Evolutionary conservation across 2,888 invertebrate species (phyloP).

Genomic region (Folsomia manolachei): DNA sequence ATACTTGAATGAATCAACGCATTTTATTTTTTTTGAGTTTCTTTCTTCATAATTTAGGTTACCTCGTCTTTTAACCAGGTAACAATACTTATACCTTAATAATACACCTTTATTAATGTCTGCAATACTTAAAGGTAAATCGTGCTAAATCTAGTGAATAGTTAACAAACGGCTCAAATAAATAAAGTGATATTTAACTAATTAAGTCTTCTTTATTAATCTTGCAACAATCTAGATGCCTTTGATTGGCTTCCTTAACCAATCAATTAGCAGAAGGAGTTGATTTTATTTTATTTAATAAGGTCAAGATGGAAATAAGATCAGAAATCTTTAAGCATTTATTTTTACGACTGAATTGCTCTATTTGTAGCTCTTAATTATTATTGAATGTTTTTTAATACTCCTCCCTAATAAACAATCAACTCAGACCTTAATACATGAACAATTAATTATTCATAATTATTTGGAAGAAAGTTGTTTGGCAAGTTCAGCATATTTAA

Average conservation of each 20-base stretch:
- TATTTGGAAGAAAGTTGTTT: conserved; percentile 97
- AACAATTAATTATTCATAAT: conserved; percentile 17
- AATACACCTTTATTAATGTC: neutral
- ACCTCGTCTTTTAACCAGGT: neutral
- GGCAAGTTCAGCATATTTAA: conserved; percentile 96
- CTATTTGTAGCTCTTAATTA: too few species aligned
- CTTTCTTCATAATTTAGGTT: neutral
- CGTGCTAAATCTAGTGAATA: neutral
- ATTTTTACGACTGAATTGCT: too few species aligned
- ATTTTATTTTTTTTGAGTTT: neutral
- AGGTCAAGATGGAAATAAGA: neutral
- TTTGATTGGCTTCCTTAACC: neutral
- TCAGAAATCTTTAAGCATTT: too few species aligned
- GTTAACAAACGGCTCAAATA: neutral
- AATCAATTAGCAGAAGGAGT: neutral
- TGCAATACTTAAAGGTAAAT: neutral
- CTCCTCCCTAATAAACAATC: conserved; percentile 9
- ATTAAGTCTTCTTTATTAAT: neutral
- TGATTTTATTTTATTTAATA: neutral
- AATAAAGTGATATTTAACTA: neutral
- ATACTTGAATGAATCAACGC: neutral
- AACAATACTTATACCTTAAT: neutral
- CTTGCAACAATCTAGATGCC: neutral
- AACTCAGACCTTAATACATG: conserved; percentile 9
- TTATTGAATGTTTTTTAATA: neutral